Evolutionary conservation across 1,140 invertebrate species (phyloP).

Genomic region (Sycobia sp.): DNA sequence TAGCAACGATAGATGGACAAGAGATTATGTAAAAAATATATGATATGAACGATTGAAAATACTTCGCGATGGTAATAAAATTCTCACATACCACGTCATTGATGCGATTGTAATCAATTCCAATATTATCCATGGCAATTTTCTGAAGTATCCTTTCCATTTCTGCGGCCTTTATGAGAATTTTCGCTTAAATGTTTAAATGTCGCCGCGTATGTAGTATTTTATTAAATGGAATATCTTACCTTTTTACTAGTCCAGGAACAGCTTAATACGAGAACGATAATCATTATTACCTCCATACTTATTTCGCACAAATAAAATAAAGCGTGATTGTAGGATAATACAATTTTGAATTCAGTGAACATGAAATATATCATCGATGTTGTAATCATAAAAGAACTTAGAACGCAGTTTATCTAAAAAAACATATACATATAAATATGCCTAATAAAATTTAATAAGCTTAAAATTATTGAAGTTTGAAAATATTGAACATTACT

Average conservation of each 20-base stretch:
- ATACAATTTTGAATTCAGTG: conserved; percentile 22
- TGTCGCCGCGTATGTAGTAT: neutral
- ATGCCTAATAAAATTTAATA: too few relatives aligned
- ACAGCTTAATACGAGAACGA: conserved; percentile 13
- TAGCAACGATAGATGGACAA: too few relatives aligned
- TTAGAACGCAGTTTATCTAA: conserved; percentile 26
- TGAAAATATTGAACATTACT: neutral
- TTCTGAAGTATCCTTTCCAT: conserved; percentile 30
- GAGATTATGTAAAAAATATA: neutral
- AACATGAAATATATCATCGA: conserved; percentile 34
- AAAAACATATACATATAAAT: too few relatives aligned
- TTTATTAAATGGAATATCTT: conserved; percentile 8
- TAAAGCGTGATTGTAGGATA: conserved; percentile 10
- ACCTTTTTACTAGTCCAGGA: conserved; percentile 33
- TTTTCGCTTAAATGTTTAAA: neutral
- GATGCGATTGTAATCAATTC: conserved; percentile 18
- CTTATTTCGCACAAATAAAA: conserved; percentile 26
- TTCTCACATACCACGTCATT: conserved; percentile 20
- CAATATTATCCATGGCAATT: conserved; percentile 15
- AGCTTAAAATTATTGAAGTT: neutral
- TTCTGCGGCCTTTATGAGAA: conserved; percentile 3
- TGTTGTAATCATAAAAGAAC: conserved; percentile 24
- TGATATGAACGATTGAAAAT: neutral
- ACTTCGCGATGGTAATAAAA: neutral
- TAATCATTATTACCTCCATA: conserved; percentile 24